Conservation (phyloP, 2,113 vertebrate genomes). For the Sterrhoptilus dennistouni region DNA sequence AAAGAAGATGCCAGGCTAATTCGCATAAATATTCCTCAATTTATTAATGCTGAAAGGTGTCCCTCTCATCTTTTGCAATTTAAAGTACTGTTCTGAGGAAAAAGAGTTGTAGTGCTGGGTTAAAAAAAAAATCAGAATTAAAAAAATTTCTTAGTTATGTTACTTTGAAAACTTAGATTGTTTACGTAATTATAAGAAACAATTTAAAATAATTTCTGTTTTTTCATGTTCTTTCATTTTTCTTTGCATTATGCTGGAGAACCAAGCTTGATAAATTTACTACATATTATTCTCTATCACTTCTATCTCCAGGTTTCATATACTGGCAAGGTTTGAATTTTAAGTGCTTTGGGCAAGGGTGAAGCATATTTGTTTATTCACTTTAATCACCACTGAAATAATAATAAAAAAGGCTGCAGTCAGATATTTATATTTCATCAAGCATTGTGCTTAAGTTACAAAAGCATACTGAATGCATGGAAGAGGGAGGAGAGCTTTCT, state of each 20-base stretch:
- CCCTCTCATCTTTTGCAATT: constrained; percentile 36
- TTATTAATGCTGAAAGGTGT: constrained; percentile 59
- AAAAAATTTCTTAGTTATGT: not conserved
- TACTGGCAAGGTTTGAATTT: not conserved
- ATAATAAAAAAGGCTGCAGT: not conserved
- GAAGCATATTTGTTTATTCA: not conserved
- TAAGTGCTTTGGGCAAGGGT: not conserved
- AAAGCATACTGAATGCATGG: not conserved
- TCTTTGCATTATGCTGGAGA: not conserved
- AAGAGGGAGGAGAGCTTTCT: not conserved
- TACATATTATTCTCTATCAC: not conserved
- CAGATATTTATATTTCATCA: not conserved
- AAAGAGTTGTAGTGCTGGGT: not conserved
- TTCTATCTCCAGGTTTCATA: not conserved
- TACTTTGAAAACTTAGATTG: not conserved
- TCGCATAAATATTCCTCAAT: constrained; percentile 61
- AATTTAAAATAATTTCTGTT: not conserved
- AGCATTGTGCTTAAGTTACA: not conserved
- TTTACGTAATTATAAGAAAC: not conserved
- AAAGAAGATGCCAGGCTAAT: constrained; percentile 54
- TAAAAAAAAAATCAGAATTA: not conserved
- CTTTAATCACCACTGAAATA: not conserved
- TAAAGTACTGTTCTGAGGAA: not conserved
- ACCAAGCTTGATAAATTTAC: not conserved
- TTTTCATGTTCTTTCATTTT: not conserved